A percentile compares a stretch with the other conserved stretches of the same genome.
phyloP scores from a whole-genome alignment of 2,113 vertebrate species.

The Macaca nemestrina region DNA sequence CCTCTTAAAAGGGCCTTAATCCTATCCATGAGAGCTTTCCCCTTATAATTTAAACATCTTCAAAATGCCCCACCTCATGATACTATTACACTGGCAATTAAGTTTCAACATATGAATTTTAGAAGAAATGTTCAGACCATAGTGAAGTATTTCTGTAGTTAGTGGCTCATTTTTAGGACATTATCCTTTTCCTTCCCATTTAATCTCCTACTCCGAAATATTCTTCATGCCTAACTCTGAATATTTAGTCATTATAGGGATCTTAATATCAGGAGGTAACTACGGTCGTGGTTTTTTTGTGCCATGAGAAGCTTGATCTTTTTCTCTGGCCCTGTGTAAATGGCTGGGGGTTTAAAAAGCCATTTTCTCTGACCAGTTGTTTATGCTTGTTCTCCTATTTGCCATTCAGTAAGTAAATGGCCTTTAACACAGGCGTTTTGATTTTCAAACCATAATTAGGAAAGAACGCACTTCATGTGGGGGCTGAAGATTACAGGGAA shows the following conservation, averaged over 20 bases:
- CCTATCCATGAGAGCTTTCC: background rate
- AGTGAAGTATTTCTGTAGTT: background rate
- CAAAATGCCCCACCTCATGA: background rate
- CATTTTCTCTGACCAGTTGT: background rate
- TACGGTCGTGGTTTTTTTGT: background rate
- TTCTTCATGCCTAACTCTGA: background rate
- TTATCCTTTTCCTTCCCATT: background rate
- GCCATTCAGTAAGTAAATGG: background rate
- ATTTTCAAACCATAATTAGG: slow-evolving; percentile 21
- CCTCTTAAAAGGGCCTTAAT: background rate
- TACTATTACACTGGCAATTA: background rate
- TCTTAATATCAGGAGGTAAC: background rate
- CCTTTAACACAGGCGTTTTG: background rate
- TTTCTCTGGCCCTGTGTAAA: background rate
- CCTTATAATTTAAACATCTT: background rate
- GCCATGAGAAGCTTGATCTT: background rate
- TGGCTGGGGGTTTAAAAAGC: background rate
- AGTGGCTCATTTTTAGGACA: background rate
- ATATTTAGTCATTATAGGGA: background rate
- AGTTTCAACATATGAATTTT: background rate
- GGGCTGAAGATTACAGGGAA: background rate
- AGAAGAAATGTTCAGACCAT: background rate
- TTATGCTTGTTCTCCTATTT: background rate
- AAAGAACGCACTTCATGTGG: background rate
- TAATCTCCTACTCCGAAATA: background rate